Percentiles rank a stretch among this genome's conserved stretches.
Evolutionary conservation across 2,888 invertebrate genomes (phyloP).

Genomic region (Leptogaster cylindrica): DNA sequence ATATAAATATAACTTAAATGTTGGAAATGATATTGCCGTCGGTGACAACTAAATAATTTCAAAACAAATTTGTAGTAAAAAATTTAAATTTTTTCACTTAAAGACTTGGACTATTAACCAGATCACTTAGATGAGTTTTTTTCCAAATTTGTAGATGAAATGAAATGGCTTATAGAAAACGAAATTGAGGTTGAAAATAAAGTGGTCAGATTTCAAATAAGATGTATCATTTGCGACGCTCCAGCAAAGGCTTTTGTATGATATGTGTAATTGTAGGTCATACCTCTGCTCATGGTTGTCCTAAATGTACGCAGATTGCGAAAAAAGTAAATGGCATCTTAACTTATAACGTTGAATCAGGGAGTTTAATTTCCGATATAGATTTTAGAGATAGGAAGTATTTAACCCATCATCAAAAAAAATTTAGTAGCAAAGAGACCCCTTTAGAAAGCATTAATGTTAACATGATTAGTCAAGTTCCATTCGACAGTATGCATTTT

Average conservation of each 20-base stretch:
- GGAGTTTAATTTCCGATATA: not conserved
- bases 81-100: no score
- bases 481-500: slow-evolving; percentile 39
- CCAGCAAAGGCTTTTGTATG: slow-evolving; percentile 32
- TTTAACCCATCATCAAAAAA: slow-evolving; percentile 34
- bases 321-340: slow-evolving; percentile 29
- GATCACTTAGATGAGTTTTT: no score
- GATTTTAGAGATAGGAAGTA: slow-evolving; percentile 31
- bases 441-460: slow-evolving; percentile 27
- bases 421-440: slow-evolving; percentile 19
- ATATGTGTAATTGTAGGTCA: slow-evolving; percentile 39
- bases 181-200: not conserved
- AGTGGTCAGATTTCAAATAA: not conserved
- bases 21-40: no score
- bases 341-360: slow-evolving; percentile 2
- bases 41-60: no score
- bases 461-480: slow-evolving; percentile 39
- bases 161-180: not conserved
- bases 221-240: slow-evolving; percentile 11
- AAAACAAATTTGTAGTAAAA: no score
- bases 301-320: slow-evolving; percentile 33
- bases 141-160: no score
- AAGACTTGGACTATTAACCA: no score
- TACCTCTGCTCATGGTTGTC: slow-evolving; percentile 33
- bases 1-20: no score